Conservation (phyloP, 2,888 invertebrate species). For the Tupiocoris notatus region DNA sequence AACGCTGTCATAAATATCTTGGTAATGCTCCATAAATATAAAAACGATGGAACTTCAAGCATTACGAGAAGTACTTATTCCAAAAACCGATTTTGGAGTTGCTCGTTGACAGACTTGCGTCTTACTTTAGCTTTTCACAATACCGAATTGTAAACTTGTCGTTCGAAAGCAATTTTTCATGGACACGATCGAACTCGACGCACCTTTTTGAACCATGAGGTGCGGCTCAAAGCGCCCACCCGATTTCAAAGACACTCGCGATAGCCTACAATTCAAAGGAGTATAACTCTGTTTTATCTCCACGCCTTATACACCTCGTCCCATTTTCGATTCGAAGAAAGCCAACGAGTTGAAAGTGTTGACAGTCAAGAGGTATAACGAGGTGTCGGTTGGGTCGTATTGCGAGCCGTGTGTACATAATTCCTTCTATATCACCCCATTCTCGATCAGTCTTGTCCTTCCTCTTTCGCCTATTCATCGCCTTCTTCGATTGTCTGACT, state of each 20-base stretch:
- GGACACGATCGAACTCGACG: neutral
- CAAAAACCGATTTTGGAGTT: too few species aligned
- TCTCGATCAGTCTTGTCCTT: neutral
- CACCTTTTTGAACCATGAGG: neutral
- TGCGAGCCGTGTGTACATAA: neutral
- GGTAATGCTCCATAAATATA: too few species aligned
- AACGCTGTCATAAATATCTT: too few species aligned
- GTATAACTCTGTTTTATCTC: constrained; percentile 14
- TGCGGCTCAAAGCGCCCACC: neutral
- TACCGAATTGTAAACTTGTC: neutral
- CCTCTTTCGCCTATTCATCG: neutral
- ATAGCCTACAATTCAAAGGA: neutral
- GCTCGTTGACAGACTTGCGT: too few species aligned
- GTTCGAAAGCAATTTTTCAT: neutral
- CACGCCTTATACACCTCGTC: constrained; percentile 1
- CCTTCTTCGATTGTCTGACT: neutral
- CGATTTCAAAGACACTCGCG: neutral
- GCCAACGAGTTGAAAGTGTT: neutral
- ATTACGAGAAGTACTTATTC: too few species aligned
- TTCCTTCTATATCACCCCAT: neutral
- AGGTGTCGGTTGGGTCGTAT: neutral
- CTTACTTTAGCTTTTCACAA: too few species aligned
- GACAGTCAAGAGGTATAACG: neutral
- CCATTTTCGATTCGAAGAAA: constrained; percentile 1
- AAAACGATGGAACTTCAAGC: too few species aligned